Evolutionary conservation across 1,140 invertebrate species (phyloP), one percentile per base, ranked within the genome.

Genomic region (Centruroides vittatus): DNA sequence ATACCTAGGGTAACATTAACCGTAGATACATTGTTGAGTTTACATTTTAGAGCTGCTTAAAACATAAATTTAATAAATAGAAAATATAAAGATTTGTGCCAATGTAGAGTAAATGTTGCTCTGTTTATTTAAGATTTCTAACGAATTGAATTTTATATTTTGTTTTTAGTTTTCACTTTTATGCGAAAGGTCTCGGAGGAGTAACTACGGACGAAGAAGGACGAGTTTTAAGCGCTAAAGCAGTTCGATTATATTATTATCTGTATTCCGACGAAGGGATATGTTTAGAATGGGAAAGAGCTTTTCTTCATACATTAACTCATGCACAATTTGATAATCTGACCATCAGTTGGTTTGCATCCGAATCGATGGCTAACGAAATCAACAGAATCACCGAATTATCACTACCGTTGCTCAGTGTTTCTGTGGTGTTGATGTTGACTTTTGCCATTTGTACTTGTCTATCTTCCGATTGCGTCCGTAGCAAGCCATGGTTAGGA

Each of bases 401-500:
- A 1, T 86, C 93, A 1, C 80, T 91, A 51, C 89, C 89, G 6
- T 92, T 89, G 74, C 91, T 91, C 70, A 80, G 84, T 53, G 86
- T 88, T 35, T 91, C 89, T 2, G 89, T 92, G 69, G 74, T 85
- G 46, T 79, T 91, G 5, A 66, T 66, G 65, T 54, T 66, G 1
- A 67, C 86, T 50, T 93, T 93, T 72, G 83, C 82, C 12, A 72
- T 84, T 7, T 67, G 72, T 0, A 71, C 83, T 0, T 84, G 83
- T 68, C 85, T 86, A 82, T 88, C 88, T 84, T 73, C 79, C 3
- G 87, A 89, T 69, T 86, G 86, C 80, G 86, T 89, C 35, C 80
- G 88, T 47, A 91, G 88, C 41, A 93, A 95, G 72, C 89, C 91
- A 0, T 86, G 86, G 81, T 75, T 96, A 5, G 92, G 92, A 1